A percentile compares a stretch with the other conserved stretches of the same genome.
Conservation (phyloP, 2,888 invertebrate species). For the Pardosa pseudoannulata region DNA sequence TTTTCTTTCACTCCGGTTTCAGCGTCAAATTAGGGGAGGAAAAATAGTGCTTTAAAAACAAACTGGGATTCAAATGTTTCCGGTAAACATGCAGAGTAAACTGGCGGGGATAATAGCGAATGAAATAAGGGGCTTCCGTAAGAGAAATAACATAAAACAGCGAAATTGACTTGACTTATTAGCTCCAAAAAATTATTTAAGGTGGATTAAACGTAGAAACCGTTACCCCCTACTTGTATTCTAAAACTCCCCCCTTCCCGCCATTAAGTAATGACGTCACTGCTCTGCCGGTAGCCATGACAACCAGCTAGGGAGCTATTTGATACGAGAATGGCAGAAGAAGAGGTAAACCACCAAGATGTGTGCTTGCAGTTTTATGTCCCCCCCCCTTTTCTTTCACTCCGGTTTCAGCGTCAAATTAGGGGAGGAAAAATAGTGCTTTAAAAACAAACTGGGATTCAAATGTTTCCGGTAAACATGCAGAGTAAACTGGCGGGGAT, state of each 20-base stretch:
- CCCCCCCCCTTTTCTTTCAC: too few species aligned
- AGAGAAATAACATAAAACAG: too few species aligned
- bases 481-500: too few species aligned
- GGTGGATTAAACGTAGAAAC: not conserved
- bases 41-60: not conserved
- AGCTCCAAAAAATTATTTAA: not conserved
- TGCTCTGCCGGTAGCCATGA: not conserved
- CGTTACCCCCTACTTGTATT: not conserved
- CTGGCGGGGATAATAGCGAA: too few species aligned
- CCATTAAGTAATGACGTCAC: constrained; percentile 6
- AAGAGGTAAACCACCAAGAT: not conserved
- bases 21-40: not conserved
- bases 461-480: too few species aligned
- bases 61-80: too few species aligned
- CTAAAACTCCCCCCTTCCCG: not conserved
- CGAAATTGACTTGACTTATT: too few species aligned
- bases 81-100: too few species aligned
- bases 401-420: too few species aligned
- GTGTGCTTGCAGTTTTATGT: not conserved
- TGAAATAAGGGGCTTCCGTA: too few species aligned
- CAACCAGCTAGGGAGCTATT: constrained; percentile 2
- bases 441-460: too few species aligned
- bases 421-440: not conserved
- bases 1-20: too few species aligned
- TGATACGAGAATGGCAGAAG: not conserved